Evolutionary conservation across 2,797 vertebrate species (phyloP), one percentile per base, ranked within the genome.

Genomic region (Hephaestus fuliginosus): DNA sequence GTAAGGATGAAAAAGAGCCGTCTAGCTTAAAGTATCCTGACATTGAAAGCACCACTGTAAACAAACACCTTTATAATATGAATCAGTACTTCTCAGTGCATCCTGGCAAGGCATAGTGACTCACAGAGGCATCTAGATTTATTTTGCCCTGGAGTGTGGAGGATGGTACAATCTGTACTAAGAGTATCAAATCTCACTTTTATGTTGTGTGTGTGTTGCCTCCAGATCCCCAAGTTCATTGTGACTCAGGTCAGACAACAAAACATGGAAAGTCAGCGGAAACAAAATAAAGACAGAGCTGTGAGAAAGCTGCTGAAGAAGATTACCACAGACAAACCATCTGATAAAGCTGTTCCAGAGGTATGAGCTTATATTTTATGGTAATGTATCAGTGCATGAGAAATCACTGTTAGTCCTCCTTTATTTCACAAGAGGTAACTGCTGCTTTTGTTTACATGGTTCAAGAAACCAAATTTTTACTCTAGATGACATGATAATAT

Each of bases 211-310:
- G 11, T 49, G 6, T 82, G 9, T 48, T 28, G 12, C 44, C 30
- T 83, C 41, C 84, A 99, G 98, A 98, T 99, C 83, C 98, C 98
- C 0, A 99, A 97, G 91, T 99, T 99, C 91, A 96, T 99, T 84
- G 92, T 99, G 89, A 97, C 92, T 76, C 98, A 99, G 95, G 97
- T 99, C 74, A 96, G 98, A 82, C 96, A 97, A 14, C 97, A 98
- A 78, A 99, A 99, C 88, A 93, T 91, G 48, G 97, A 97, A 89
- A 96, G 91, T 65, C 97, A 96, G 56, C 96, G 94, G 77, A 99
- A 99, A 89, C 94, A 95, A 49, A 95, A 93, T 73, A 97, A 96
- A 76, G 97, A 98, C 74, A 92, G 94, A 87, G 96, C 97, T 3
- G 88, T 99, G 69, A 97, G 96, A 86, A 99, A 98, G 78, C 94